Conservation (phyloP, 2,113 vertebrate genomes). For the Coptodon rendalli region DNA sequence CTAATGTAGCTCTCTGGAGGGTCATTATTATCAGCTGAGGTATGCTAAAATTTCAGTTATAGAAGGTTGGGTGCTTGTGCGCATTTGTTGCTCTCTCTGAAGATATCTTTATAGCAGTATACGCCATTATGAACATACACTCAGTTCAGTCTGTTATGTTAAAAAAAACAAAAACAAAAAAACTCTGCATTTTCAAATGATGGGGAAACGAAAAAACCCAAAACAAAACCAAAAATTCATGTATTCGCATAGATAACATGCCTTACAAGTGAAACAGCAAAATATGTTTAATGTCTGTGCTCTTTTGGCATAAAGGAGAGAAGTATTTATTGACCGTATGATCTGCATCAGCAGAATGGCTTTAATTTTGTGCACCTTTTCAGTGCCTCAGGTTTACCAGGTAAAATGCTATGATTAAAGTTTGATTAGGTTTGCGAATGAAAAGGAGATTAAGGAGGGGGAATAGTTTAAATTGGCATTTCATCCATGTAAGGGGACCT, state of each 20-base stretch:
- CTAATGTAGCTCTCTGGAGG: constrained; percentile 40
- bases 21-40: constrained; percentile 48
- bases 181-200: not conserved
- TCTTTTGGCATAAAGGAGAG: not conserved
- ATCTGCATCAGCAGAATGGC: not conserved
- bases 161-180: not conserved
- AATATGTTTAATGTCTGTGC: not conserved
- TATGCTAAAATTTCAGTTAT: constrained; percentile 31
- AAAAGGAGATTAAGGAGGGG: not conserved
- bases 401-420: not conserved
- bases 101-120: not conserved
- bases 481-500: not conserved
- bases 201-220: not conserved
- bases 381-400: not conserved
- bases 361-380: not conserved
- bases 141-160: not conserved
- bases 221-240: not conserved
- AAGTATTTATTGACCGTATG: not conserved
- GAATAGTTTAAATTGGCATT: not conserved
- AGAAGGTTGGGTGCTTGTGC: not conserved
- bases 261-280: not conserved
- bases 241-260: too few relatives aligned
- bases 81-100: not conserved
- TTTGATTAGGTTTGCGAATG: not conserved
- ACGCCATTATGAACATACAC: not conserved